Conservation (phyloP, 1,140 invertebrate genomes). For the Ridgeia piscesae region DNA sequence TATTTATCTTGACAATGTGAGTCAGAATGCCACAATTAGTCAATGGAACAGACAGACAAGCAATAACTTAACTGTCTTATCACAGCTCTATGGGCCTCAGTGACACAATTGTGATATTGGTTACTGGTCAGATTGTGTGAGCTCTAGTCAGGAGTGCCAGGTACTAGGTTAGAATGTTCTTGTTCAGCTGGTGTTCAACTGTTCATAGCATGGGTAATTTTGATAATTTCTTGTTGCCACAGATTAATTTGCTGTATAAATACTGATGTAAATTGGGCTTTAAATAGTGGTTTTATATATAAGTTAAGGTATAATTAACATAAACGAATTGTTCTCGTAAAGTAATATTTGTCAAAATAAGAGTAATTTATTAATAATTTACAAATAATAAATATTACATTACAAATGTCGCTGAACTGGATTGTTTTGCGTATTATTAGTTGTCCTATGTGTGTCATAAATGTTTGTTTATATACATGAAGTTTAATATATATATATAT, state of each 20-base stretch:
- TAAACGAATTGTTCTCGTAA: not conserved
- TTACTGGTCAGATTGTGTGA: too few relatives aligned
- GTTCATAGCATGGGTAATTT: not conserved
- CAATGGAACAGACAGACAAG: not conserved
- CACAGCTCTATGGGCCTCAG: not conserved
- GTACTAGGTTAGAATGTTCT: not conserved
- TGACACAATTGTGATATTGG: not conserved
- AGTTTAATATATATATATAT: too few relatives aligned
- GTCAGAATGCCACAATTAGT: not conserved
- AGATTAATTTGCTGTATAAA: not conserved
- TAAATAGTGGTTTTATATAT: not conserved
- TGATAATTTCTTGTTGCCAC: not conserved
- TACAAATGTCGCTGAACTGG: not conserved
- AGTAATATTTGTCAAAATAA: not conserved
- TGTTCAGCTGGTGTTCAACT: not conserved
- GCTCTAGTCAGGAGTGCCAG: not conserved
- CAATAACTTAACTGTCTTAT: not conserved
- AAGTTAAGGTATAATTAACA: not conserved
- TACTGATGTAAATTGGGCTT: not conserved
- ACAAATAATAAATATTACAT: not conserved
- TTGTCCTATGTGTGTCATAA: too few relatives aligned
- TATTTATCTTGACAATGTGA: not conserved
- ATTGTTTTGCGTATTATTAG: too few relatives aligned
- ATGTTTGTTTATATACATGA: too few relatives aligned
- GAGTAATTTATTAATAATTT: not conserved